Evolutionary conservation across 2,113 vertebrate genomes (phyloP).

Genomic region (Thamnaconus septentrionalis): DNA sequence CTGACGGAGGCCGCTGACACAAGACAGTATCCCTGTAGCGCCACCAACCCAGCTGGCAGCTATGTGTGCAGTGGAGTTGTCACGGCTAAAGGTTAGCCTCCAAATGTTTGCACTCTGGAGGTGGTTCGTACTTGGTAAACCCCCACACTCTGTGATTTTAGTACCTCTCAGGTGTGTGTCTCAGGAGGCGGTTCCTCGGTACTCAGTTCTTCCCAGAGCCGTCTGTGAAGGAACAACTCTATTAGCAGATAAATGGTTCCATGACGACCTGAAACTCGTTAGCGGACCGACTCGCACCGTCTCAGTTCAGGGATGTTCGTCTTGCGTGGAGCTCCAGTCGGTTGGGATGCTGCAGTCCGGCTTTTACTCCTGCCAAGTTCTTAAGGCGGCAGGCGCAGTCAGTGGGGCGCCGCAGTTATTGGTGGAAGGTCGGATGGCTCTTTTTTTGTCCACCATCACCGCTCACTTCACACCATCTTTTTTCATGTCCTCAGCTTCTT

Average conservation of each 20-base stretch:
- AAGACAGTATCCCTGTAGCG: conserved; percentile 86
- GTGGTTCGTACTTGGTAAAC: not conserved
- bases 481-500: conserved; percentile 23
- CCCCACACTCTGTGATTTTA: conserved; percentile 42
- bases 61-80: conserved; percentile 85
- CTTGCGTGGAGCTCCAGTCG: conserved; percentile 84
- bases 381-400: conserved; percentile 87
- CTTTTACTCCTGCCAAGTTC: conserved; percentile 87
- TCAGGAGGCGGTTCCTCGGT: conserved; percentile 84
- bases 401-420: conserved; percentile 59
- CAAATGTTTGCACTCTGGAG: not conserved
- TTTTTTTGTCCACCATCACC: conserved; percentile 38
- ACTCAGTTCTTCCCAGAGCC: conserved; percentile 85
- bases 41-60: conserved; percentile 84
- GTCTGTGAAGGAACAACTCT: conserved; percentile 89
- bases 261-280: conserved; percentile 84
- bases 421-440: conserved; percentile 78
- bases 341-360: conserved; percentile 83
- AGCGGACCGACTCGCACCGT: conserved; percentile 83
- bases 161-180: conserved; percentile 86
- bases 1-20: conserved; percentile 83
- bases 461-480: conserved; percentile 14
- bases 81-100: conserved; percentile 89
- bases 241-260: conserved; percentile 91
- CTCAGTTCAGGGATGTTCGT: conserved; percentile 82